Evolutionary conservation across 2,797 vertebrate species (phyloP).

Genomic region (Prunella strophiata): DNA sequence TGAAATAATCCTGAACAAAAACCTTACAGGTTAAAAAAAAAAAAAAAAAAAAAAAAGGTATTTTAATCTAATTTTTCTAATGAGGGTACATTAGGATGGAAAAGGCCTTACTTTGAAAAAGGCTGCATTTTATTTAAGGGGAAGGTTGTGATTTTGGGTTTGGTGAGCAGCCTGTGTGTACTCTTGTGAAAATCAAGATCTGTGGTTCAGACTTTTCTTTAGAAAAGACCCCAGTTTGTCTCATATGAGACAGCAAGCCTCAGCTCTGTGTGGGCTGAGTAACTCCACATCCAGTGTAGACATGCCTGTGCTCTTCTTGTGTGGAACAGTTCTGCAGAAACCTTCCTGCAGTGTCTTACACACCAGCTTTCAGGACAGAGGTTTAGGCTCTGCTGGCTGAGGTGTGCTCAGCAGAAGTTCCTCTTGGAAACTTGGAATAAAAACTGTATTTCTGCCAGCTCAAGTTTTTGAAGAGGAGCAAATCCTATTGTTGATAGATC

Average conservation of each 20-base stretch:
- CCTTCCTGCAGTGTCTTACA: rapidly evolving
- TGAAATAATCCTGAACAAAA: background rate
- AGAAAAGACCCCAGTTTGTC: background rate
- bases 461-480: background rate
- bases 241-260: background rate
- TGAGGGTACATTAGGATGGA: background rate
- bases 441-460: background rate
- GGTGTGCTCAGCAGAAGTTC: background rate
- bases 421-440: background rate
- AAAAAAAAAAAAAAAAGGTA: background rate
- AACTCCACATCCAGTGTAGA: background rate
- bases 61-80: background rate
- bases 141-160: background rate
- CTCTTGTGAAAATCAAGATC: background rate
- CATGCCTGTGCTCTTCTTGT: background rate
- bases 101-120: background rate
- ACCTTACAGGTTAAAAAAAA: background rate
- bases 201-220: background rate
- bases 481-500: background rate
- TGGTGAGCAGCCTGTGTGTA: background rate
- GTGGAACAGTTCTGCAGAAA: background rate
- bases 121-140: background rate
- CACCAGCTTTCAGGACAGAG: background rate
- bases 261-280: background rate
- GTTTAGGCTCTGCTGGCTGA: background rate